Percentiles rank a stretch among this genome's conserved stretches.
Evolutionary conservation across 1,140 invertebrate genomes (phyloP).

Genomic region (Maconellicoccus hirsutus): DNA sequence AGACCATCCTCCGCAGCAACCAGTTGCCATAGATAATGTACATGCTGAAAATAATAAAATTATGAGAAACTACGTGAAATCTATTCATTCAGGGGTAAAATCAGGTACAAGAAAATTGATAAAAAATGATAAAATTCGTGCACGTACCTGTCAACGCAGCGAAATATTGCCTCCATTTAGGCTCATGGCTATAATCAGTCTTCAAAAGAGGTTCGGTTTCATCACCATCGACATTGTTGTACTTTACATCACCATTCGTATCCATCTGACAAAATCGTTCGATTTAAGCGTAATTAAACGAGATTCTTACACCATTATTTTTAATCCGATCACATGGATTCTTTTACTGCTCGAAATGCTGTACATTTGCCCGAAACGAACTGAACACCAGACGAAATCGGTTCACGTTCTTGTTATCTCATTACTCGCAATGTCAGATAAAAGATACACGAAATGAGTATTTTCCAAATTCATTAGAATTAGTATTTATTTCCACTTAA

Average conservation of each 20-base stretch:
- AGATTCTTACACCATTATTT: background rate
- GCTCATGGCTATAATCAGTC: background rate
- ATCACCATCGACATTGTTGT: background rate
- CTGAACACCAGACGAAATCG: background rate
- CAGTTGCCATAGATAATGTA: conserved; percentile 31
- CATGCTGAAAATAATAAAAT: conserved; percentile 27
- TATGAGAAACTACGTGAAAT: too few species aligned
- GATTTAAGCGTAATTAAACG: too few species aligned
- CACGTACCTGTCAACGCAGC: background rate
- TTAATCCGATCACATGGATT: too few species aligned
- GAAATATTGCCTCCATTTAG: background rate
- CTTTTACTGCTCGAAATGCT: too few species aligned
- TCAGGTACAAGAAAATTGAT: background rate
- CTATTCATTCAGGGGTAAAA: too few species aligned
- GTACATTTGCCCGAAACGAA: too few species aligned
- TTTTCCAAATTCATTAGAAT: background rate
- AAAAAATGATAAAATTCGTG: background rate
- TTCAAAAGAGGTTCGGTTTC: background rate
- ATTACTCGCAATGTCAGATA: background rate
- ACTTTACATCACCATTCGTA: background rate
- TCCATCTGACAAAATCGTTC: too few species aligned
- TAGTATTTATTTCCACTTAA: too few species aligned
- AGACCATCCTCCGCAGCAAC: conserved; percentile 30
- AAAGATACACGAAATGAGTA: background rate
- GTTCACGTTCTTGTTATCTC: background rate